Evolutionary conservation across 2,888 invertebrate species (phyloP).

Genomic region (Dryobota labecula): DNA sequence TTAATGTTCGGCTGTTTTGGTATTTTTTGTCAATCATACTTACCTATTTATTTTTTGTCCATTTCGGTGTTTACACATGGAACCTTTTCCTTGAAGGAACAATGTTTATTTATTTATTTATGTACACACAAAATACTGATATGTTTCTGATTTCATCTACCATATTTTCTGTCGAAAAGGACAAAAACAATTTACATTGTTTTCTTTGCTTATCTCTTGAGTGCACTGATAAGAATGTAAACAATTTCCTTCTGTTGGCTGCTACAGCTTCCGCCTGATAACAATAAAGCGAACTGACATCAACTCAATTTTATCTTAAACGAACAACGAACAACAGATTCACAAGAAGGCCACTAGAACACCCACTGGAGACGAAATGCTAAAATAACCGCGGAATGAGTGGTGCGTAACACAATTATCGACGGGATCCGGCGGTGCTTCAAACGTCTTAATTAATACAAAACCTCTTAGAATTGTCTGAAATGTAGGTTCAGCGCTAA

Average conservation of each 20-base stretch:
- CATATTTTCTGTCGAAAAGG: slow-evolving; percentile 11
- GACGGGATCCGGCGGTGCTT: slow-evolving; percentile 57
- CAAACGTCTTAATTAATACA: slow-evolving; percentile 66
- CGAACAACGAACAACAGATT: slow-evolving; percentile 29
- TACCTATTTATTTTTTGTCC: slow-evolving; percentile 13
- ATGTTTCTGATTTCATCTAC: slow-evolving; percentile 5
- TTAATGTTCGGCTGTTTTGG: slow-evolving; percentile 44
- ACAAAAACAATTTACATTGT: slow-evolving; percentile 40
- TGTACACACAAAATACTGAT: no score
- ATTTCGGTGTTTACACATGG: slow-evolving; percentile 3
- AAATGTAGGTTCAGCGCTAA: slow-evolving; percentile 23
- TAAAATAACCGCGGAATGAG: slow-evolving; percentile 56
- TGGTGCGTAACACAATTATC: slow-evolving; percentile 66
- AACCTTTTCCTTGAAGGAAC: slow-evolving; percentile 9
- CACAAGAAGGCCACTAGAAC: slow-evolving; percentile 34
- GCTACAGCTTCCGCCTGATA: slow-evolving; percentile 29
- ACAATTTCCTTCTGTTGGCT: slow-evolving; percentile 24
- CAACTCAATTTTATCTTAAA: slow-evolving; percentile 30
- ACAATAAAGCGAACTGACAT: slow-evolving; percentile 27
- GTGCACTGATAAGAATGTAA: slow-evolving; percentile 32
- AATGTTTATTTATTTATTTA: no score
- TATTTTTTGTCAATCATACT: slow-evolving; percentile 16
- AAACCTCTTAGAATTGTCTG: slow-evolving; percentile 45
- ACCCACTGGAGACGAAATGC: slow-evolving; percentile 35
- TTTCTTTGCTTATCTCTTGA: slow-evolving; percentile 30